phyloP scores from a whole-genome alignment of 2,888 invertebrate genomes.

The Drosophila peninsularis region DNA sequence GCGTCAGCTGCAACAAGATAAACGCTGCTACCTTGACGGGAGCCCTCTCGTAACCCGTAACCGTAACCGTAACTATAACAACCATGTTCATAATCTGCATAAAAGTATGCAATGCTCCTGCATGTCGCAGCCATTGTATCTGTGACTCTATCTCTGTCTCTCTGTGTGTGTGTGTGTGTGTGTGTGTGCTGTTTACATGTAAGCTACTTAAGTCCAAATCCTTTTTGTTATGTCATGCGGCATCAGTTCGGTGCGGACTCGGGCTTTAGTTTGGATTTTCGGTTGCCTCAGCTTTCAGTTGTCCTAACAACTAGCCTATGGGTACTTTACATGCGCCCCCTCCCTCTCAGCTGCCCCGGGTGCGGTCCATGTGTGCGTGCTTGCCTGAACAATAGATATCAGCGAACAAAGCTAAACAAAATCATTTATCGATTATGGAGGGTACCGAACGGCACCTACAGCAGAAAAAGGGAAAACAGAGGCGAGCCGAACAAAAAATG shows the following conservation, averaged over 20 bases:
- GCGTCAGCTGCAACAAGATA: conserved; percentile 61
- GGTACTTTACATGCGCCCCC: conserved; percentile 60
- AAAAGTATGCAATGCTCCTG: conserved; percentile 66
- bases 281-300: conserved; percentile 39
- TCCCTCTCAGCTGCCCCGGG: conserved; percentile 2
- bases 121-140: conserved; percentile 12
- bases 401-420: conserved; percentile 66
- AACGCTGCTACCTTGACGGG: conserved; percentile 44
- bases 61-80: conserved; percentile 45
- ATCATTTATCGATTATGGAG: conserved; percentile 72
- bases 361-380: conserved; percentile 28
- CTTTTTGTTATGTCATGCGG: conserved; percentile 72
- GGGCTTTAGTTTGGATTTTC: conserved; percentile 25
- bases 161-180: conserved; percentile 6
- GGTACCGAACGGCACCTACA: neutral
- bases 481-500: neutral
- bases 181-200: conserved; percentile 62
- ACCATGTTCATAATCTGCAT: conserved; percentile 70
- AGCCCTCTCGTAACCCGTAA: conserved; percentile 16
- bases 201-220: conserved; percentile 75
- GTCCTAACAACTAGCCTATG: conserved; percentile 57
- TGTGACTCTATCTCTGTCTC: conserved; percentile 4
- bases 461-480: neutral
- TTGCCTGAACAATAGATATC: conserved; percentile 36
- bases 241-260: conserved; percentile 42